These are phyloP conservation scores for Bombyx mandarina DNA, from an alignment of 1,140 invertebrate genomes.

Conservation along the genomic window DNA sequence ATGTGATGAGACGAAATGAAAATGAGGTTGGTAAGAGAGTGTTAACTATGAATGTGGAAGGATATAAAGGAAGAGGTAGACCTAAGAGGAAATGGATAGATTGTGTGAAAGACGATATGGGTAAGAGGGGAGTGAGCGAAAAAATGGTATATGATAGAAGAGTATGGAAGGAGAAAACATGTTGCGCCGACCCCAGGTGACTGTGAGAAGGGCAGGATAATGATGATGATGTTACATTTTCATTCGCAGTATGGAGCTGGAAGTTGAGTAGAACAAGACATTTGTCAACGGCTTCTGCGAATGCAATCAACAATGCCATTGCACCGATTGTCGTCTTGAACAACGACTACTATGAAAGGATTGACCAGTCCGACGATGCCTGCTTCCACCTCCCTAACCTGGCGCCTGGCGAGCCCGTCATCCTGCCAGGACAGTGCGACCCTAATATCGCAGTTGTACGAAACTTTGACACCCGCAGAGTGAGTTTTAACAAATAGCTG, in stretches of 20 bases:
- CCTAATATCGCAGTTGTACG: conserved; percentile 24
- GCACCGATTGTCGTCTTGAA: conserved; percentile 25
- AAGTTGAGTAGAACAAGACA: conserved; percentile 38
- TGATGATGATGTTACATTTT: neutral
- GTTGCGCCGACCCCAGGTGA: too few relatives aligned
- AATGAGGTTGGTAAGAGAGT: too few relatives aligned
- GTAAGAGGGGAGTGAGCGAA: too few relatives aligned
- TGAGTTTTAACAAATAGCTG: conserved; percentile 11
- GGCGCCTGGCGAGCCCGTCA: conserved; percentile 19
- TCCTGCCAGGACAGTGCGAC: conserved; percentile 38
- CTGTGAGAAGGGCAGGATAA: too few relatives aligned
- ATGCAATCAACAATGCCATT: conserved; percentile 25
- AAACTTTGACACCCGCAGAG: conserved; percentile 27
- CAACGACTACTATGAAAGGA: conserved; percentile 30
- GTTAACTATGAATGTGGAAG: too few relatives aligned
- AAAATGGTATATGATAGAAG: too few relatives aligned
- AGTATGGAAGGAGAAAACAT: too few relatives aligned
- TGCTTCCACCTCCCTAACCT: conserved; percentile 42
- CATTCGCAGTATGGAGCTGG: conserved; percentile 39
- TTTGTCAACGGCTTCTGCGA: conserved; percentile 14
- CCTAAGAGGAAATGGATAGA: too few relatives aligned
- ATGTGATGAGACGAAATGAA: too few relatives aligned
- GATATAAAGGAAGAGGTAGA: too few relatives aligned
- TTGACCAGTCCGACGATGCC: conserved; percentile 23
- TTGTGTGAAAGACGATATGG: too few relatives aligned